Evolutionary conservation across 1,140 invertebrate genomes (phyloP), one percentile per base, ranked within the genome.

Genomic region (Heterodera carotae): DNA sequence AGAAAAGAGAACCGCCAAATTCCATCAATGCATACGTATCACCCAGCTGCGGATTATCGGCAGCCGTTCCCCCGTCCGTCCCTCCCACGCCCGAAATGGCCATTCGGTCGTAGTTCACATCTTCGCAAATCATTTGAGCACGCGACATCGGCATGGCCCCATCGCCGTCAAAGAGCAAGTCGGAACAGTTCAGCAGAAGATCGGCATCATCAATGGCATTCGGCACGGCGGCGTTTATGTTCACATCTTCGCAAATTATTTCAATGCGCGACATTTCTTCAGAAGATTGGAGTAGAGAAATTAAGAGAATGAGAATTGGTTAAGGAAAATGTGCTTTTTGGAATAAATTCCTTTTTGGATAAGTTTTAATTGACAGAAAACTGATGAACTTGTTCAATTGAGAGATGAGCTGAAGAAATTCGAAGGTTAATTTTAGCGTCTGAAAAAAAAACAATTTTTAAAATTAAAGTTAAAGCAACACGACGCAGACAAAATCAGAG

Each of bases 1-100:
- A 77, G 77, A 78, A 78, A 78, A 78, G 77, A 78, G 77, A 76
- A n/a, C 53, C 36, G 39, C 34, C 53, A 18, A 76, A 56, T 22
- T 39, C 75, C 75, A 48, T 29, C 43, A 34, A 73, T 18, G 69
- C 68, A 36, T 31, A 76, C 31, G 33, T 15, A 8, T 36, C 69
- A 27, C 29, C 39, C 39, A 12, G 39, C 0, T 7, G 39, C 39
- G 39, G 39, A 43, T 43, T 43, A 12, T 43, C 2, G 15, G 27
- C 73, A 75, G 75, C 31, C 53, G n/a, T n/a, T n/a, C 39, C 56
- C 31, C 15, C 29, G 39, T 75, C 56, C 31, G 1, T 33, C 0
- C 22, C 56, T 12, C 48, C 64, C 33, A 33, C 48, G 15, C 34
- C 33, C 34, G 48, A 25, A 56, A 34, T 31, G 12, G 27, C 27